Evolutionary conservation across 2,888 invertebrate genomes (phyloP).

Genomic region (Yponomeuta cagnagella): DNA sequence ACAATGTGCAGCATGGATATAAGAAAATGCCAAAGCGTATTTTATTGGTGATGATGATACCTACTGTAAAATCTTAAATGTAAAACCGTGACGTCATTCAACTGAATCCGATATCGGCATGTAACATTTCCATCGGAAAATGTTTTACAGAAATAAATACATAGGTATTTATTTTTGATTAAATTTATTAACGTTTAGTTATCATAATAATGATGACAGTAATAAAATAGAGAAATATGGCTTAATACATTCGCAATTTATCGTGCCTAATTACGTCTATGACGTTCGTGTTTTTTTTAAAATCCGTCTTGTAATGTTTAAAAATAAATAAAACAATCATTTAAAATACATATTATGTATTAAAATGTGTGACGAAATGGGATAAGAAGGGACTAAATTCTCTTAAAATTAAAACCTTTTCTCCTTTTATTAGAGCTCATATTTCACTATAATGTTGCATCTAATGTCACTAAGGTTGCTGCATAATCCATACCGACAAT

Average conservation of each 20-base stretch:
- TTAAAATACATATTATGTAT: no score
- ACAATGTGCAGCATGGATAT: no score
- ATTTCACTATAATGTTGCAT: not conserved
- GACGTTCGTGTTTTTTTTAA: no score
- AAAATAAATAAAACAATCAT: no score
- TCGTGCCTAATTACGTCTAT: no score
- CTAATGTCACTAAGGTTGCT: not conserved
- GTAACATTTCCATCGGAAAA: not conserved
- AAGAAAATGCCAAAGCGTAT: no score
- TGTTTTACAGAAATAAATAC: not conserved
- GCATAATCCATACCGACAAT: not conserved
- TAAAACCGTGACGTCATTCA: not conserved
- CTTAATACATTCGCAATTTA: no score
- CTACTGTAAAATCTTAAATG: not conserved
- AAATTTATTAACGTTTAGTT: not conserved
- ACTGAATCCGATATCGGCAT: not conserved
- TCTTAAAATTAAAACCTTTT: not conserved
- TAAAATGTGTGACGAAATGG: no score
- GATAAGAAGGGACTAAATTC: no score
- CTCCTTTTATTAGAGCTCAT: not conserved
- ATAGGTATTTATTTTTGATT: not conserved
- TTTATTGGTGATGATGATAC: not conserved
- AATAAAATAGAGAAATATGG: no score
- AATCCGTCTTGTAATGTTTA: no score
- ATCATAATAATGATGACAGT: no score